These are phyloP conservation scores for Eristalinus aeneus DNA, from an alignment of 2,888 invertebrate genomes.

Conservation along the genomic window DNA sequence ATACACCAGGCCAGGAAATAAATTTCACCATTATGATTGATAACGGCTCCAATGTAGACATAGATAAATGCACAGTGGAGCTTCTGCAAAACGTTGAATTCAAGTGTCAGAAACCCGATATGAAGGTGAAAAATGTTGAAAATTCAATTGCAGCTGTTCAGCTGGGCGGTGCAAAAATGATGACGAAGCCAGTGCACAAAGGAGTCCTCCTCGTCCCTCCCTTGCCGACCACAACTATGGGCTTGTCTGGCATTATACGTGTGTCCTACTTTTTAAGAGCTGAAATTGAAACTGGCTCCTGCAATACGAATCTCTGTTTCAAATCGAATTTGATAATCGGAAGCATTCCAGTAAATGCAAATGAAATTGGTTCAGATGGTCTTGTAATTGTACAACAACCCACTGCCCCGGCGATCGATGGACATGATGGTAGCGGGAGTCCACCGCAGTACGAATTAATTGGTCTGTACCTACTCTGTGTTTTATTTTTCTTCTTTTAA, in stretches of 20 bases:
- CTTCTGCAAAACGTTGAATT: constrained; percentile 70
- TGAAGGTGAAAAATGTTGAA: constrained; percentile 35
- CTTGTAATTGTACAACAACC: constrained; percentile 73
- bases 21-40: constrained; percentile 71
- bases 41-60: constrained; percentile 72
- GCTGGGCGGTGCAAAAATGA: constrained; percentile 17
- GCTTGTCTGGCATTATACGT: constrained; percentile 22
- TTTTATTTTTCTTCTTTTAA: background rate
- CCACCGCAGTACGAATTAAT: constrained; percentile 75
- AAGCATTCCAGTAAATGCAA: constrained; percentile 74
- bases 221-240: constrained; percentile 37
- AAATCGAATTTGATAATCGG: constrained; percentile 72
- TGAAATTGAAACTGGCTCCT: constrained; percentile 48
- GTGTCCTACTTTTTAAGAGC: constrained; percentile 42
- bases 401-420: constrained; percentile 72
- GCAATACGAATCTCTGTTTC: constrained; percentile 30
- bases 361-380: constrained; percentile 69
- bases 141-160: background rate
- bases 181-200: constrained; percentile 40
- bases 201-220: constrained; percentile 45
- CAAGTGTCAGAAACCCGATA: constrained; percentile 69
- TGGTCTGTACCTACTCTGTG: constrained; percentile 72
- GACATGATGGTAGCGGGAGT: constrained; percentile 56
- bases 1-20: constrained; percentile 73
- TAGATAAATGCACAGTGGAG: constrained; percentile 65